Conservation (phyloP, 2,797 vertebrate genomes). For the Nothura maculosa region DNA sequence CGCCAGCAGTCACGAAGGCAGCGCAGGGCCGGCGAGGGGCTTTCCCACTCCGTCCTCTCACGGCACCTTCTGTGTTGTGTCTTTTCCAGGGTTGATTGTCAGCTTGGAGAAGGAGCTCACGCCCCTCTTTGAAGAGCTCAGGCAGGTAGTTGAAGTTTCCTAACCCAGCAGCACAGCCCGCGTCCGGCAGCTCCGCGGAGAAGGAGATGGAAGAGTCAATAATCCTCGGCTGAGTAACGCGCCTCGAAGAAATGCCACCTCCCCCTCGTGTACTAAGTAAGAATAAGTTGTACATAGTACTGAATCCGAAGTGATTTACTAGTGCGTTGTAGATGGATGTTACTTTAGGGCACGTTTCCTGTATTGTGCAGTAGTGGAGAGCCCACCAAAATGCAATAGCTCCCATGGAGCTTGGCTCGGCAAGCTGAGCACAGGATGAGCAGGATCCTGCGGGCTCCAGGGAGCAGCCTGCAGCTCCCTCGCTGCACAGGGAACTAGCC, state of each 20-base stretch:
- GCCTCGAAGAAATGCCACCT: conserved; percentile 46
- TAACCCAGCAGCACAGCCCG: conserved; percentile 64
- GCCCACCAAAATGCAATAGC: conserved; percentile 70
- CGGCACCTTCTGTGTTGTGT: not conserved
- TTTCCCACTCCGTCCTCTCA: not conserved
- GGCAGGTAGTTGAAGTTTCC: conserved; percentile 95
- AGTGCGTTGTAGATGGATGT: conserved; percentile 67
- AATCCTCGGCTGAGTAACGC: conserved; percentile 45
- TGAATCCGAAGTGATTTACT: conserved; percentile 69
- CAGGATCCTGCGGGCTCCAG: not conserved
- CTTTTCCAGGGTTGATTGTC: conserved; percentile 91
- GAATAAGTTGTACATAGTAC: conserved; percentile 70
- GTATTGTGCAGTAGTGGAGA: conserved; percentile 59
- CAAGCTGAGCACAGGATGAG: conserved; percentile 4
- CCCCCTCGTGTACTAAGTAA: conserved; percentile 69
- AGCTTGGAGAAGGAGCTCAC: conserved; percentile 95
- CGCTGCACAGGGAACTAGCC: not conserved
- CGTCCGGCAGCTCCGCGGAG: conserved; percentile 42
- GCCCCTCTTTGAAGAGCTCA: conserved; percentile 93
- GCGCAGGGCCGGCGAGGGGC: not conserved
- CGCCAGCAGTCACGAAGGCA: not conserved
- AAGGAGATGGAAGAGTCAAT: conserved; percentile 62
- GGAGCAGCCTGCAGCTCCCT: not conserved
- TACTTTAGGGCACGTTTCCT: conserved; percentile 61
- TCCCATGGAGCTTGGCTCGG: conserved; percentile 80